Conservation (phyloP, 2,888 invertebrate species). For the Sipha maydis region DNA sequence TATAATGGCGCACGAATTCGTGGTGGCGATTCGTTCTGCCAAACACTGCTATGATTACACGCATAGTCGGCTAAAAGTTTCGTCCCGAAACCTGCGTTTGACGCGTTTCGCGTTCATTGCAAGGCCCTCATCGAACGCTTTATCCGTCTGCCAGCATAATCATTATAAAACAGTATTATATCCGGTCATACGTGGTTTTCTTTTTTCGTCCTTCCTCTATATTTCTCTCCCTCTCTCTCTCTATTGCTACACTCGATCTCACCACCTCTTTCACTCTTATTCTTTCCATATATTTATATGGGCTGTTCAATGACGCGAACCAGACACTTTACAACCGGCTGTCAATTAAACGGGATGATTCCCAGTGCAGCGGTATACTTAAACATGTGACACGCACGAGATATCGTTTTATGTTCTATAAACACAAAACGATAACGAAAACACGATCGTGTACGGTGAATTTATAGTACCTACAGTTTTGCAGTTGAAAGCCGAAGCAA, state of each 20-base stretch:
- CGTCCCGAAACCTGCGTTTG: not conserved
- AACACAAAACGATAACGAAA: too few relatives aligned
- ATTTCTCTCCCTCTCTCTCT: not conserved
- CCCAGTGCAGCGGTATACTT: not conserved
- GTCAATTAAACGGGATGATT: not conserved
- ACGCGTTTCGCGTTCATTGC: not conserved
- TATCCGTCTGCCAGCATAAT: not conserved
- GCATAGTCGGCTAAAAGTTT: not conserved
- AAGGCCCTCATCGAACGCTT: not conserved
- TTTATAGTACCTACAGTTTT: too few relatives aligned
- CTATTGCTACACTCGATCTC: too few relatives aligned
- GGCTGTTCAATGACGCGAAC: not conserved
- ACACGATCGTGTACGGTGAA: too few relatives aligned
- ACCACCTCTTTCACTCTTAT: not conserved
- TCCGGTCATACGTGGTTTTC: not conserved
- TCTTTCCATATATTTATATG: not conserved
- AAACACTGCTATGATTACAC: not conserved
- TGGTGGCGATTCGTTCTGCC: constrained; percentile 10
- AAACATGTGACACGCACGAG: not conserved
- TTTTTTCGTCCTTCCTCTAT: not conserved
- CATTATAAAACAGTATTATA: not conserved
- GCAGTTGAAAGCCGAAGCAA: too few relatives aligned
- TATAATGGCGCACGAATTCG: not conserved
- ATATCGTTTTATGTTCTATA: too few relatives aligned
- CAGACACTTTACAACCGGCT: not conserved